Evolutionary conservation across 2,797 vertebrate species (phyloP).

Genomic region (Clarias pachynema): DNA sequence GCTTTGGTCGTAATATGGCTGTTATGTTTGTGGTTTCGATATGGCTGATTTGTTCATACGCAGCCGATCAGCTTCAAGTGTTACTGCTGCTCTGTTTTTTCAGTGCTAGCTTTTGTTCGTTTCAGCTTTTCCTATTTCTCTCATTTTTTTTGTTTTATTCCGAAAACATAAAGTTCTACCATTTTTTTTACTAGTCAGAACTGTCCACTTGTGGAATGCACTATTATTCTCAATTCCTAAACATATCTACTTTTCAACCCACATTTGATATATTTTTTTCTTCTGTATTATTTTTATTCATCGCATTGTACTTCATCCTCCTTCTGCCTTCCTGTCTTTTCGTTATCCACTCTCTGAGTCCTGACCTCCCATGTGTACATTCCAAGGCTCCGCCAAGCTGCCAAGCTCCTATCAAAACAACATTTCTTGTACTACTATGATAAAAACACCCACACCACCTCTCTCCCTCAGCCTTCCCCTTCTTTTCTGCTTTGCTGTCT

Average conservation of each 20-base stretch:
- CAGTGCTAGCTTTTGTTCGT: conserved; percentile 58
- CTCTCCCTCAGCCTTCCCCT: not conserved
- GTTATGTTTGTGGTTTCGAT: conserved; percentile 21
- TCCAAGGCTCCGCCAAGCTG: conserved; percentile 32
- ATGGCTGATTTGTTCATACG: conserved; percentile 25
- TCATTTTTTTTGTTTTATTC: not conserved
- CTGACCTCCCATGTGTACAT: conserved; percentile 33
- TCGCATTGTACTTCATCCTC: conserved; percentile 22
- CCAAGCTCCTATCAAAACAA: conserved; percentile 36
- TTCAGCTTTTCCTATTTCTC: conserved; percentile 5
- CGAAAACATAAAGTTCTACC: not conserved
- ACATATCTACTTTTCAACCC: not conserved
- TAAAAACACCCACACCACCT: conserved; percentile 19
- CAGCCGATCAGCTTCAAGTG: conserved; percentile 45
- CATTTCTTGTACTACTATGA: conserved; percentile 34
- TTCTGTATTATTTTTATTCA: not conserved
- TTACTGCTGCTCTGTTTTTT: conserved; percentile 66
- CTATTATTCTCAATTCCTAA: not conserved
- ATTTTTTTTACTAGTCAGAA: not conserved
- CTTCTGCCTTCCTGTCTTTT: conserved; percentile 1
- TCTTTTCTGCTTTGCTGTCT: not conserved
- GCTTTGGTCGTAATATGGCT: conserved; percentile 25
- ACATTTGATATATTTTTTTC: not conserved
- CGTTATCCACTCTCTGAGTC: conserved; percentile 25
- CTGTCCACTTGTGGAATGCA: not conserved